Evolutionary conservation across 2,888 invertebrate genomes (phyloP).

Genomic region (Laspeyria flexula): DNA sequence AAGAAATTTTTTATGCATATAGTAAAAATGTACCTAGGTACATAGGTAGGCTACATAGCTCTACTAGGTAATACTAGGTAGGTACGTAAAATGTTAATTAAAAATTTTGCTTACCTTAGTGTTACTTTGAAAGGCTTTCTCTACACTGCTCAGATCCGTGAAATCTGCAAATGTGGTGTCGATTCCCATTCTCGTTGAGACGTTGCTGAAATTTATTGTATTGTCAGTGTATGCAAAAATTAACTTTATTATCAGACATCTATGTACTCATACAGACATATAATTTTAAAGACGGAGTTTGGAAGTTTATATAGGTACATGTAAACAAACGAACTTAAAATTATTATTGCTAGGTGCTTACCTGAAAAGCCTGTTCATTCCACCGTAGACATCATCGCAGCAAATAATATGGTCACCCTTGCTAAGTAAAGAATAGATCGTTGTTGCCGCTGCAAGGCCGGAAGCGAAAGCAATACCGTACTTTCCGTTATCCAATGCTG

Average conservation of each 20-base stretch:
- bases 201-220: slow-evolving; percentile 85
- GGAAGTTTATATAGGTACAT: too few relatives aligned
- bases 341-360: slow-evolving; percentile 42
- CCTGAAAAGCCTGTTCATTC: slow-evolving; percentile 91
- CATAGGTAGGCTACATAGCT: too few relatives aligned
- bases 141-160: slow-evolving; percentile 88
- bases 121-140: slow-evolving; percentile 90
- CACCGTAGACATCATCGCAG: slow-evolving; percentile 98
- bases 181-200: slow-evolving; percentile 88
- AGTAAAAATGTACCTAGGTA: too few relatives aligned
- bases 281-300: too few relatives aligned
- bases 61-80: too few relatives aligned
- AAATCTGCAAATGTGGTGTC: slow-evolving; percentile 92
- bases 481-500: slow-evolving; percentile 95
- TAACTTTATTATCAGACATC: too few relatives aligned
- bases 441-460: slow-evolving; percentile 94
- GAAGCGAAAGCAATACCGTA: slow-evolving; percentile 94
- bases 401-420: slow-evolving; percentile 96
- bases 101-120: slow-evolving; percentile 93
- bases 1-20: too few relatives aligned
- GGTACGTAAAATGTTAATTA: too few relatives aligned
- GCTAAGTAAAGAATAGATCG: slow-evolving; percentile 90
- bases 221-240: not conserved
- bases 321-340: not conserved
- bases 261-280: too few relatives aligned